phyloP scores from a whole-genome alignment of 2,888 invertebrate species.

The Acronicta aceris region DNA sequence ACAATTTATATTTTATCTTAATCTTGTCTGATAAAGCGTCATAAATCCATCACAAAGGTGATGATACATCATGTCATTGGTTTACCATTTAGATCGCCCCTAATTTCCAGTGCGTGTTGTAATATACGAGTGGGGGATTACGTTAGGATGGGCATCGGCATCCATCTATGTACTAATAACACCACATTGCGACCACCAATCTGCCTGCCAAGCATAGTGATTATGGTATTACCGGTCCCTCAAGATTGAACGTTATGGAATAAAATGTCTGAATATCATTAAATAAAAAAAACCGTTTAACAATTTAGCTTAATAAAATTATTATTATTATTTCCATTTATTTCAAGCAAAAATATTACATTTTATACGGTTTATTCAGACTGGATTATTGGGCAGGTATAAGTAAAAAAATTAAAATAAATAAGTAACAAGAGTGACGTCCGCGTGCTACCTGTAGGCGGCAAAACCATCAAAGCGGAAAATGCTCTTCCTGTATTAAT shows the following conservation, averaged over 20 bases:
- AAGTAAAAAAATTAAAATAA: too few relatives aligned
- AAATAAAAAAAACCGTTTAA: too few relatives aligned
- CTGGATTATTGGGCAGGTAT: slow-evolving; percentile 10
- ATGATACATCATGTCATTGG: not conserved
- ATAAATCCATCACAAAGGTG: slow-evolving; percentile 6
- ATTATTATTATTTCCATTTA: too few relatives aligned
- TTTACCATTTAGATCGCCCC: not conserved
- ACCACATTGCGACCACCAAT: slow-evolving; percentile 24
- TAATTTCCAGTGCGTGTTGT: slow-evolving; percentile 32
- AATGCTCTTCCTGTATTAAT: too few relatives aligned
- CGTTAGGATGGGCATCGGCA: slow-evolving; percentile 26
- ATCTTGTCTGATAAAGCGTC: not conserved
- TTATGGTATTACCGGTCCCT: slow-evolving; percentile 30
- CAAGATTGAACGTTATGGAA: slow-evolving; percentile 17
- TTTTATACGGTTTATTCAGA: not conserved
- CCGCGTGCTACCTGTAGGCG: not conserved
- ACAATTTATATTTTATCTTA: too few relatives aligned
- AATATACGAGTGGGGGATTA: slow-evolving; percentile 38
- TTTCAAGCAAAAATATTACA: too few relatives aligned
- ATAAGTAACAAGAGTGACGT: not conserved
- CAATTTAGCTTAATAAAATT: too few relatives aligned
- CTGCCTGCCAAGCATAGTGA: slow-evolving; percentile 44
- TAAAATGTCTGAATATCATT: not conserved
- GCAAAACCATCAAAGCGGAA: too few relatives aligned
- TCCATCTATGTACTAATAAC: slow-evolving; percentile 48